Conservation (phyloP, 1,140 invertebrate species). For the Trinorchestia longiramus region DNA sequence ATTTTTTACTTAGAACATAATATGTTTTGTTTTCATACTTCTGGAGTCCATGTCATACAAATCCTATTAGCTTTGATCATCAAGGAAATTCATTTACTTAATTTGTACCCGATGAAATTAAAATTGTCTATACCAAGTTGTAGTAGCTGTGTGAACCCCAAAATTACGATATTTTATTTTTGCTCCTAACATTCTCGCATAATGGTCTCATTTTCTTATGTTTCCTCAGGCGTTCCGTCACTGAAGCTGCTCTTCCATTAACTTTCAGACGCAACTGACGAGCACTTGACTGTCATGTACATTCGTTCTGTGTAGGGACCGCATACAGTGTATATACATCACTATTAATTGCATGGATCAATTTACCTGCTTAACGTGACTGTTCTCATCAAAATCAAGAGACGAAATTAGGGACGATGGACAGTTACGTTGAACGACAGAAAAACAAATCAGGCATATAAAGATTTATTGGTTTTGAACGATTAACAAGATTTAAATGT, state of each 20-base stretch:
- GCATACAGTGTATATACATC: slow-evolving; percentile 33
- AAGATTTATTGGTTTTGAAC: neutral
- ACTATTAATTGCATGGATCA: slow-evolving; percentile 7
- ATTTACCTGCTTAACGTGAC: neutral
- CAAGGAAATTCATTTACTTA: neutral
- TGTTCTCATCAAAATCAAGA: neutral
- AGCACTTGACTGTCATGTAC: neutral
- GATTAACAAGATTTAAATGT: neutral
- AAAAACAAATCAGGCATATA: neutral
- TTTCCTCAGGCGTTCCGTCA: slow-evolving; percentile 41
- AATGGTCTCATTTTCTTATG: slow-evolving; percentile 12
- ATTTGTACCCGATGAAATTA: neutral
- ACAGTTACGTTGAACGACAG: neutral
- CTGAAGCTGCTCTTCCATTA: slow-evolving; percentile 28
- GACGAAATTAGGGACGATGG: neutral
- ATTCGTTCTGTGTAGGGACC: slow-evolving; percentile 9
- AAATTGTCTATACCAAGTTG: neutral
- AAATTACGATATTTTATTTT: neutral
- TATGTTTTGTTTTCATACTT: neutral
- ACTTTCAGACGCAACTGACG: slow-evolving; percentile 31
- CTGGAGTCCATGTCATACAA: neutral
- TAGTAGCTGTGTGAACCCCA: neutral
- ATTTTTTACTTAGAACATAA: neutral
- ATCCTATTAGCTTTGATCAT: neutral
- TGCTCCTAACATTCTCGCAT: neutral